phyloP scores from a whole-genome alignment of 2,888 invertebrate species.

The Baccha elongata region DNA sequence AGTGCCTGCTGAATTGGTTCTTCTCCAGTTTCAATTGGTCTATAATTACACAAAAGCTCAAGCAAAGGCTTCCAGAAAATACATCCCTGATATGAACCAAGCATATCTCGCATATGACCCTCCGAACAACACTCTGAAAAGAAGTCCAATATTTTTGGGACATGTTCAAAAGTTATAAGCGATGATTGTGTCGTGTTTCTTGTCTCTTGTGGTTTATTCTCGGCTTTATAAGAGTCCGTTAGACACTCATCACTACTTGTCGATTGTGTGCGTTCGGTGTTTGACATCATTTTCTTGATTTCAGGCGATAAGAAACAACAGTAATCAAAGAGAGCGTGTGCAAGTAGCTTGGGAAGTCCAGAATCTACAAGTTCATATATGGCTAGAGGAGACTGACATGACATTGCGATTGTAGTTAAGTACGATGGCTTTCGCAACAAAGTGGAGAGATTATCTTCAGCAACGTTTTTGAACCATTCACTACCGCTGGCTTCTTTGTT shows the following conservation, averaged over 20 bases:
- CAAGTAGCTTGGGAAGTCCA: slow-evolving; percentile 86
- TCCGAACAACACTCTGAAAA: slow-evolving; percentile 91
- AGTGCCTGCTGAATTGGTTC: slow-evolving; percentile 82
- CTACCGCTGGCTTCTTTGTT: slow-evolving; percentile 84
- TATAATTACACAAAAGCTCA: slow-evolving; percentile 87
- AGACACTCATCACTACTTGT: slow-evolving; percentile 76
- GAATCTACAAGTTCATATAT: slow-evolving; percentile 90
- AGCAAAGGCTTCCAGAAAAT: slow-evolving; percentile 94
- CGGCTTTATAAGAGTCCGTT: slow-evolving; percentile 83
- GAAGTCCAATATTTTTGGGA: slow-evolving; percentile 89
- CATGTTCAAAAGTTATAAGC: slow-evolving; percentile 85
- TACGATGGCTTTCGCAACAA: slow-evolving; percentile 86
- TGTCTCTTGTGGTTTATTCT: slow-evolving; percentile 74
- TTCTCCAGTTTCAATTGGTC: slow-evolving; percentile 80
- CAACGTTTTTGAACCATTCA: slow-evolving; percentile 85
- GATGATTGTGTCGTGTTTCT: slow-evolving; percentile 79
- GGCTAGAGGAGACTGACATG: slow-evolving; percentile 91
- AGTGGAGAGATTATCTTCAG: slow-evolving; percentile 84
- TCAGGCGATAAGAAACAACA: slow-evolving; percentile 79
- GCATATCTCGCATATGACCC: slow-evolving; percentile 93
- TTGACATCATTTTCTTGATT: slow-evolving; percentile 75
- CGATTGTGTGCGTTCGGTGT: slow-evolving; percentile 51
- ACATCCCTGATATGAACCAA: slow-evolving; percentile 90
- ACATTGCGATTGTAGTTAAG: slow-evolving; percentile 89
- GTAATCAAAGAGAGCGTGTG: slow-evolving; percentile 85